These are phyloP conservation scores for Ditylenchus dipsaci DNA, from an alignment of 1,140 invertebrate species.

Conservation along the genomic window DNA sequence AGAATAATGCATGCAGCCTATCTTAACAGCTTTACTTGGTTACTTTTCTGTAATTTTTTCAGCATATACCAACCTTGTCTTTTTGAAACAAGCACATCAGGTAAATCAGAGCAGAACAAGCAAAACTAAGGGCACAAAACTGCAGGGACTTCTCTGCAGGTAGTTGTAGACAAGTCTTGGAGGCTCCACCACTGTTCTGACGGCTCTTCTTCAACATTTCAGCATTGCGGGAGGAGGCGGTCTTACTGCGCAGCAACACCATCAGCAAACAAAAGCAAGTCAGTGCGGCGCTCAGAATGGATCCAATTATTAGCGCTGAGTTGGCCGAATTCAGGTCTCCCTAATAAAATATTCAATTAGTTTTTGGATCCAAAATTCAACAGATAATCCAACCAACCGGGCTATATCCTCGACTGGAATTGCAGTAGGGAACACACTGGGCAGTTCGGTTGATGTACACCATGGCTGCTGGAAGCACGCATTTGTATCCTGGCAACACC, in stretches of 20 bases:
- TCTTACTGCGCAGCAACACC: conserved; percentile 27
- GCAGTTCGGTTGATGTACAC: conserved; percentile 32
- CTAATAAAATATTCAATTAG: background rate
- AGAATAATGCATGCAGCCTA: conserved; percentile 21
- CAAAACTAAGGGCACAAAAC: conserved; percentile 4
- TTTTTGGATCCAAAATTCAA: background rate
- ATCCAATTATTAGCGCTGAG: conserved; percentile 58
- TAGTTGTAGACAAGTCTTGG: background rate
- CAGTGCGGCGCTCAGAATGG: conserved; percentile 59
- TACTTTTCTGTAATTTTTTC: conserved; percentile 7
- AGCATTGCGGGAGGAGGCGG: conserved; percentile 13
- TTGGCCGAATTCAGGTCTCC: background rate
- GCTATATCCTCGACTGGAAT: conserved; percentile 2
- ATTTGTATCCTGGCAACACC: conserved; percentile 5
- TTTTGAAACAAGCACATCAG: conserved; percentile 1
- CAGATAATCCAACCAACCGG: background rate
- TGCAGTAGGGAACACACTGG: conserved; percentile 29
- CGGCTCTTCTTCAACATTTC: conserved; percentile 3
- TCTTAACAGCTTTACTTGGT: conserved; percentile 1
- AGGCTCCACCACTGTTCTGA: conserved; percentile 8
- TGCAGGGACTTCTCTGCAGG: background rate
- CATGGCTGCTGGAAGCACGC: background rate
- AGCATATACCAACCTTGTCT: background rate
- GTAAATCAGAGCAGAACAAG: background rate
- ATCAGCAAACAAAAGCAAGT: conserved; percentile 60